These are phyloP conservation scores for Limonius californicus DNA, from an alignment of 1,140 invertebrate genomes.

Conservation along the genomic window DNA sequence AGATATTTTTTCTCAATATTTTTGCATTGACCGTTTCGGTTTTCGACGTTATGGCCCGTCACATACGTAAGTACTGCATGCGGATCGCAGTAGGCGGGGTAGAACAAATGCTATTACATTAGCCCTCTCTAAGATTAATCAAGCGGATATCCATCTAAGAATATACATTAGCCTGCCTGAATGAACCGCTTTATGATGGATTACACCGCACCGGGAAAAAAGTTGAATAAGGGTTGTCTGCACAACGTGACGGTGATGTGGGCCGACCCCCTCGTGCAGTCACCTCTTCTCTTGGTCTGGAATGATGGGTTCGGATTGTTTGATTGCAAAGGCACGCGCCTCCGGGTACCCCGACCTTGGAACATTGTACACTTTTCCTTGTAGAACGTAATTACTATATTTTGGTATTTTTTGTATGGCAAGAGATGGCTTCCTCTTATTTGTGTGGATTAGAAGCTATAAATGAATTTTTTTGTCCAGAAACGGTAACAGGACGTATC, in stretches of 20 bases:
- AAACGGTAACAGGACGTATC: too few relatives aligned
- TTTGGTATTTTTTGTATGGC: background rate
- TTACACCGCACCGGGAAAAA: background rate
- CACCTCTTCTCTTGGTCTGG: background rate
- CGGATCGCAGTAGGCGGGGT: background rate
- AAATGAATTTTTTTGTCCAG: too few relatives aligned
- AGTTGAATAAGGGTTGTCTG: slow-evolving; percentile 1
- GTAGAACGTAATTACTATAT: background rate
- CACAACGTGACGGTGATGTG: background rate
- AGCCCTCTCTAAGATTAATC: slow-evolving; percentile 1
- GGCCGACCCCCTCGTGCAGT: background rate
- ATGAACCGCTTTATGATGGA: background rate
- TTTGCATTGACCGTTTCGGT: too few relatives aligned
- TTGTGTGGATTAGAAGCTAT: too few relatives aligned
- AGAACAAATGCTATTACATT: background rate
- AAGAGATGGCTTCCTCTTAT: too few relatives aligned
- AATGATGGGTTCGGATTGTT: background rate
- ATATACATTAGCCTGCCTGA: background rate
- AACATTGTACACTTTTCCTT: background rate
- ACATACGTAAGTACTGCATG: too few relatives aligned
- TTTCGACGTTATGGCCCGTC: too few relatives aligned
- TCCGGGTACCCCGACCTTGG: background rate
- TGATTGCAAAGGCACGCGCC: background rate
- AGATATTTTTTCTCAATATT: too few relatives aligned
- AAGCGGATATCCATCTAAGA: slow-evolving; percentile 1